These are phyloP conservation scores for Matsumyia berberina DNA, from an alignment of 2,888 invertebrate genomes.

Conservation along the genomic window DNA sequence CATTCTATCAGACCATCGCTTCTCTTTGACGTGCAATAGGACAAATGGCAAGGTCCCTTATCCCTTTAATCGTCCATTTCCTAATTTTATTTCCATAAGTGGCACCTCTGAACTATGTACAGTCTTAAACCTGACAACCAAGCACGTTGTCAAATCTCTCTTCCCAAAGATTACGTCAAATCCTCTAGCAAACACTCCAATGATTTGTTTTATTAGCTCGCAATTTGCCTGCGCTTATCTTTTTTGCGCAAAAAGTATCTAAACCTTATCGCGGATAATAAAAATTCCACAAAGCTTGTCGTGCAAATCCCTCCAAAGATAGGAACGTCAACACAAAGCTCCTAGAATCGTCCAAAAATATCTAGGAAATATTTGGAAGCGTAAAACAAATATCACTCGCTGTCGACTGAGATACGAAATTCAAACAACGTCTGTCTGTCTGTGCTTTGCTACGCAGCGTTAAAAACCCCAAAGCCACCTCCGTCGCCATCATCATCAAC, in stretches of 20 bases:
- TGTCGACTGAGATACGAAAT: slow-evolving; percentile 11
- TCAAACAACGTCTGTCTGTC: slow-evolving; percentile 40
- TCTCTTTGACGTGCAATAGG: no score
- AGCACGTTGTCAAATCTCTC: no score
- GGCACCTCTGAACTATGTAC: no score
- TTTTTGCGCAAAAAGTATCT: background rate
- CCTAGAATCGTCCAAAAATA: background rate
- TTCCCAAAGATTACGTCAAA: background rate
- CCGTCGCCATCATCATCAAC: background rate
- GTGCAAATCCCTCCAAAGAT: slow-evolving; percentile 21
- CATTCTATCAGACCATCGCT: no score
- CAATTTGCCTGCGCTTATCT: slow-evolving; percentile 1
- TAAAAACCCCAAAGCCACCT: slow-evolving; percentile 25
- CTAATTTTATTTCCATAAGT: no score
- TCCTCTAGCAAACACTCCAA: background rate
- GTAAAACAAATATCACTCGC: background rate
- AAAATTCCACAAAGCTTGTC: slow-evolving; percentile 17
- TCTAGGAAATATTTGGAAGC: slow-evolving; percentile 5
- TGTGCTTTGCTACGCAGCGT: slow-evolving; percentile 52
- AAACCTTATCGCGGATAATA: slow-evolving; percentile 4
- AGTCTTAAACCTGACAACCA: no score
- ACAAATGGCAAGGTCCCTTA: no score
- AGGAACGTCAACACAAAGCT: slow-evolving; percentile 19
- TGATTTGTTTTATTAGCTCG: background rate
- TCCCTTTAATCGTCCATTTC: no score